Evolutionary conservation across 2,888 invertebrate species (phyloP).

Genomic region (Eupithecia abbreviata): DNA sequence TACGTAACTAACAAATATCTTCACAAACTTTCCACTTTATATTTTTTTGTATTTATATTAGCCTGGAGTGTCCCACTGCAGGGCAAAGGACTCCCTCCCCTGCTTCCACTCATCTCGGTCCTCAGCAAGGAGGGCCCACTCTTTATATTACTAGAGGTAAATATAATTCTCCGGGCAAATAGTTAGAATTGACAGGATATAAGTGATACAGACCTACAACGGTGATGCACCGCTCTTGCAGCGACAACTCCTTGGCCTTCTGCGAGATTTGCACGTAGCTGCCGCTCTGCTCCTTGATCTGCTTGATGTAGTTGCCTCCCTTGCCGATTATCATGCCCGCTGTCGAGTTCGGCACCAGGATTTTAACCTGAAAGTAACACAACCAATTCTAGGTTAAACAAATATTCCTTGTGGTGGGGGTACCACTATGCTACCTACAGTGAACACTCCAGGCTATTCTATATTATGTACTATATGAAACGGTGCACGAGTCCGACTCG

Average conservation of each 20-base stretch:
- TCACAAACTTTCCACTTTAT: background rate
- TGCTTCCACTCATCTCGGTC: too few relatives aligned
- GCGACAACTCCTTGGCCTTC: constrained; percentile 96
- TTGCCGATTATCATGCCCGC: constrained; percentile 99
- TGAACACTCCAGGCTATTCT: too few relatives aligned
- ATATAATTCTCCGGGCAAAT: background rate
- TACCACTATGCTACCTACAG: background rate
- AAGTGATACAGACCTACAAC: constrained; percentile 78
- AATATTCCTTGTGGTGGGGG: background rate
- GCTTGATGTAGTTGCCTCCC: constrained; percentile 97
- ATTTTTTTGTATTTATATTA: too few relatives aligned
- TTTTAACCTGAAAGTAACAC: constrained; percentile 87
- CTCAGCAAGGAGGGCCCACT: too few relatives aligned
- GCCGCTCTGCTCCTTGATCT: constrained; percentile 96
- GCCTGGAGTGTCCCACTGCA: too few relatives aligned
- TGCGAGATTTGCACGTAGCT: constrained; percentile 98
- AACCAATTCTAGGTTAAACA: background rate
- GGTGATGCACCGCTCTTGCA: constrained; percentile 97
- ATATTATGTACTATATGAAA: too few relatives aligned
- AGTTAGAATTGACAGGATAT: background rate
- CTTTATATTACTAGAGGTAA: too few relatives aligned
- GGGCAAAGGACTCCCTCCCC: too few relatives aligned
- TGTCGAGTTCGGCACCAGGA: constrained; percentile 97
- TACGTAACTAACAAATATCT: too few relatives aligned
- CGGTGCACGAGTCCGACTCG: too few relatives aligned